phyloP scores from a whole-genome alignment of 2,113 vertebrate species.

The Tauraco erythrolophus region DNA sequence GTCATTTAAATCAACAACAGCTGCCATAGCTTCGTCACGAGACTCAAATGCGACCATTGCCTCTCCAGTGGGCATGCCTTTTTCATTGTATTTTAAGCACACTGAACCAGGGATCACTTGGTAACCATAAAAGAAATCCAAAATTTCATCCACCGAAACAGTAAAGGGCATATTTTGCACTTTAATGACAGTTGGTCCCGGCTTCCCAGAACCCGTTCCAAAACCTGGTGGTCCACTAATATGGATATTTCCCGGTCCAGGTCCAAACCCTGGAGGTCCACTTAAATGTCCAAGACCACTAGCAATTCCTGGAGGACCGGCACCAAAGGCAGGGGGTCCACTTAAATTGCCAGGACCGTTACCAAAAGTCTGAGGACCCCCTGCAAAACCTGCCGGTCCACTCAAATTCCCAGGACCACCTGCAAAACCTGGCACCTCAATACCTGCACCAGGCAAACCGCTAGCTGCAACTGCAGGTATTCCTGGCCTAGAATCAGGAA shows the following conservation, averaged over 20 bases:
- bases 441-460: constrained; percentile 84
- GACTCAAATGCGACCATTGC: constrained; percentile 98
- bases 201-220: constrained; percentile 83
- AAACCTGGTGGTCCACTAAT: constrained; percentile 85
- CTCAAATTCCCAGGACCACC: constrained; percentile 80
- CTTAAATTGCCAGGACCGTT: constrained; percentile 82
- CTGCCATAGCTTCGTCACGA: constrained; percentile 94
- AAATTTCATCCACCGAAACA: constrained; percentile 95
- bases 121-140: constrained; percentile 99
- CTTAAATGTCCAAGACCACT: constrained; percentile 81
- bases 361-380: constrained; percentile 88
- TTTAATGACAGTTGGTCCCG: constrained; percentile 93
- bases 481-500: constrained; percentile 87
- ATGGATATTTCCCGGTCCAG: constrained; percentile 80
- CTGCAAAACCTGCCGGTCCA: constrained; percentile 83
- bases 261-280: constrained; percentile 80
- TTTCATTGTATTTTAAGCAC: constrained; percentile 96
- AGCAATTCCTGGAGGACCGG: constrained; percentile 81
- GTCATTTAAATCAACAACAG: constrained; percentile 97
- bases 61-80: constrained; percentile 96
- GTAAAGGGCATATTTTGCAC: constrained; percentile 99
- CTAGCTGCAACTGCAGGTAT: constrained; percentile 82
- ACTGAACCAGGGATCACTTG: constrained; percentile 96
- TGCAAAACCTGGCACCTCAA: constrained; percentile 90
- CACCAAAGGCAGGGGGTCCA: constrained; percentile 86